Percentiles rank a stretch among this genome's conserved stretches.
phyloP scores from a whole-genome alignment of 2,113 vertebrate species.

The Uropsilus gracilis region DNA sequence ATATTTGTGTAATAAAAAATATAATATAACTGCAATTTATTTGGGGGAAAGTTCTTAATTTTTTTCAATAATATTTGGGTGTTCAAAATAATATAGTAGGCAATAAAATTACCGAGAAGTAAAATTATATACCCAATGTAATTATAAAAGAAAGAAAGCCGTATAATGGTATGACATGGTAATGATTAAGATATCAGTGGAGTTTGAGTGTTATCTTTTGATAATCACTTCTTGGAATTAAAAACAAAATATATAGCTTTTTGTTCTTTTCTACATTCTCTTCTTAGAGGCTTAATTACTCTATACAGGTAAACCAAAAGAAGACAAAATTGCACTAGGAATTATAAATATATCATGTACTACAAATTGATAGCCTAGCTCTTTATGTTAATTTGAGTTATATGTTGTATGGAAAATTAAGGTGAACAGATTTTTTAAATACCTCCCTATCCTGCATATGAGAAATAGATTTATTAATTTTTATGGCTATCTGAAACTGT shows the following conservation, averaged over 20 bases:
- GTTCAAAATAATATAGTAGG: neutral
- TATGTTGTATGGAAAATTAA: neutral
- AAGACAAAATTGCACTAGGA: neutral
- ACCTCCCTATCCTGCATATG: neutral
- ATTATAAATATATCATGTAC: neutral
- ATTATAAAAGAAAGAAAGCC: slow-evolving; percentile 9
- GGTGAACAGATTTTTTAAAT: slow-evolving; percentile 24
- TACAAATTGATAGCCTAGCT: slow-evolving; percentile 9
- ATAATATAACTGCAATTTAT: slow-evolving; percentile 1
- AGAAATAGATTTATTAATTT: neutral
- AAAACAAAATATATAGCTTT: slow-evolving; percentile 31
- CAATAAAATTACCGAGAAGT: neutral
- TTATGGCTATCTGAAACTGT: neutral
- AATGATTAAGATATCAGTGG: neutral
- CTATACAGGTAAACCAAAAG: neutral
- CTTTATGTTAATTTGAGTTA: slow-evolving; percentile 25
- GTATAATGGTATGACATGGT: neutral
- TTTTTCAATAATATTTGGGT: no score
- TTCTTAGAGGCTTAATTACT: neutral
- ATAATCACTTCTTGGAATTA: slow-evolving; percentile 48
- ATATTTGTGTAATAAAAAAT: neutral
- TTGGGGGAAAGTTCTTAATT: neutral
- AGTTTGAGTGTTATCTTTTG: neutral
- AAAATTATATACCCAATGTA: neutral
- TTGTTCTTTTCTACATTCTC: neutral